Conservation (phyloP, 2,113 vertebrate genomes). For the Phylloscopus whistleri region DNA sequence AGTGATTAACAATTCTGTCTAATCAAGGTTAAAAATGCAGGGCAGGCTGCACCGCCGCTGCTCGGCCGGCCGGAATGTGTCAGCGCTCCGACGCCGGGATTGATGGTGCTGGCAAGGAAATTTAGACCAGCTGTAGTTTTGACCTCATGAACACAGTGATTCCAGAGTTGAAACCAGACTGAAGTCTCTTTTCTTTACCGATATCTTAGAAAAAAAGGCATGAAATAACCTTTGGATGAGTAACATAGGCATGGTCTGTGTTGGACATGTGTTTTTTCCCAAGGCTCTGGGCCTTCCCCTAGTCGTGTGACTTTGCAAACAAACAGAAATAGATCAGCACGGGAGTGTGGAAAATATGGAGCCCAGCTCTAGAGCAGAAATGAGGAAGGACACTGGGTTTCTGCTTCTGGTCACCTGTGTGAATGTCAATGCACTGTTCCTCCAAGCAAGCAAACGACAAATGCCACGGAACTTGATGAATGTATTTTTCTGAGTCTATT, state of each 20-base stretch:
- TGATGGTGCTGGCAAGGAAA: background rate
- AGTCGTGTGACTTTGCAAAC: background rate
- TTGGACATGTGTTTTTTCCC: background rate
- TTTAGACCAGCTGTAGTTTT: background rate
- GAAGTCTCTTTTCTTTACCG: background rate
- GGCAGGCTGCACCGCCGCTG: background rate
- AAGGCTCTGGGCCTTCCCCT: background rate
- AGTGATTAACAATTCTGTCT: conserved; percentile 61
- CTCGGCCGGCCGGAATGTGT: background rate
- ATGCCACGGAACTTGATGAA: background rate
- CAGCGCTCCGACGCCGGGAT: background rate
- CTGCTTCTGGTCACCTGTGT: background rate
- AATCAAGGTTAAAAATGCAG: conserved; percentile 59
- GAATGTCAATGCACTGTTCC: background rate
- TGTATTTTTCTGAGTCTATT: background rate
- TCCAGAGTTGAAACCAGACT: background rate
- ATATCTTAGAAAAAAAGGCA: background rate
- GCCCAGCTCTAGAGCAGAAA: background rate
- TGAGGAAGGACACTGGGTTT: background rate
- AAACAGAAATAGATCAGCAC: background rate
- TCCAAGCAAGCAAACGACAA: background rate
- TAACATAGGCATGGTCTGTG: background rate
- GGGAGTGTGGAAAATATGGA: background rate
- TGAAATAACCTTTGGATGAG: background rate
- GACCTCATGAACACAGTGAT: background rate